phyloP scores from a whole-genome alignment of 2,888 invertebrate species.

The Chrysina gloriosa region DNA sequence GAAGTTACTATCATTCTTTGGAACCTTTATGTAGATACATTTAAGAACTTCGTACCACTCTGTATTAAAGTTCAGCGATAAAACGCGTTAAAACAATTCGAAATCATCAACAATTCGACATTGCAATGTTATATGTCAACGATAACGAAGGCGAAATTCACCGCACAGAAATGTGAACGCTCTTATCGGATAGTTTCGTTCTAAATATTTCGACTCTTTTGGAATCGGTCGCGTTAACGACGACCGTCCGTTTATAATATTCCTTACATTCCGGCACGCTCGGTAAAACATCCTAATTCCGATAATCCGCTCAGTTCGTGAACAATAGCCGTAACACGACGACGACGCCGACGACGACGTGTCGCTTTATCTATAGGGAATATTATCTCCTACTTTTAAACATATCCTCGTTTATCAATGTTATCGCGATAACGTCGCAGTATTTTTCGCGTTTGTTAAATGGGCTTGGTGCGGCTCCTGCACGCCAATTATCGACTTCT shows the following conservation, averaged over 20 bases:
- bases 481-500: neutral
- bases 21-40: too few relatives aligned
- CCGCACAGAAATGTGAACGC: neutral
- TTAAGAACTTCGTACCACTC: neutral
- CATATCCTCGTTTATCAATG: constrained; percentile 12
- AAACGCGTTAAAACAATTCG: neutral
- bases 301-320: neutral
- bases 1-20: too few relatives aligned
- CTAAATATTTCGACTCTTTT: neutral
- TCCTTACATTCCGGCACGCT: neutral
- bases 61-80: neutral
- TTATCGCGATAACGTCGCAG: constrained; percentile 2
- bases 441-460: neutral
- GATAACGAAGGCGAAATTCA: constrained; percentile 9
- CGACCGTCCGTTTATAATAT: neutral
- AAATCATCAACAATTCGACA: constrained; percentile 1
- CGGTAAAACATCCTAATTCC: neutral
- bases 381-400: constrained; percentile 6
- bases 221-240: neutral
- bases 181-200: neutral
- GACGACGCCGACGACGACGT: neutral
- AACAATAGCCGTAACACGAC: neutral
- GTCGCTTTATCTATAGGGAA: neutral
- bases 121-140: constrained; percentile 22
- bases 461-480: neutral